Base-by-base conservation (phyloP, 2,797 vertebrate genomes). In the Stomatorhinus walkeri region DNA sequence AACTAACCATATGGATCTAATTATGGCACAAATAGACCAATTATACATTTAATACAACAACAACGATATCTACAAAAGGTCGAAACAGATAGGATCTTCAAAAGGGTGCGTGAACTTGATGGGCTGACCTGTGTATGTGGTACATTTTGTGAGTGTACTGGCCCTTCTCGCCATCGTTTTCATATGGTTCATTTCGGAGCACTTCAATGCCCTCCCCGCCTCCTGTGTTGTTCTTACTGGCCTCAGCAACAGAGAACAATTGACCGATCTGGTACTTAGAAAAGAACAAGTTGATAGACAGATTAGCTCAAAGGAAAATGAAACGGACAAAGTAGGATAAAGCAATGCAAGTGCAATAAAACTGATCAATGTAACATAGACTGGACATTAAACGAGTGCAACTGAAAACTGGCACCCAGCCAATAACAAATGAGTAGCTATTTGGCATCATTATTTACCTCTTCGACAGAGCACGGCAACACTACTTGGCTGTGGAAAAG, bases 141-240 rank as follows among this genome's bases (percentile, higher is more conserved):
- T 92, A 93, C 88, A 94, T 93, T 91, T 95, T 94, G 90, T 93
- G 94, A 64, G 93, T 93, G 89, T 92, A 94, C 89, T 94, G 93
- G 7, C 93, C 93, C 89, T 91, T 90, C 89, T 94, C 92, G 0
- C 92, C 92, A 2, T 92, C 92, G n/a, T 92, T 92, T 64, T 94
- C 90, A 0, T 94, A 95, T 0, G 94, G 94, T 89, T 95, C 94
- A 84, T 92, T 94, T 85, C 88, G 91, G 22, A 94, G 92, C 7
- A 94, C 93, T 87, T 94, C 93, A 1, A 94, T 92, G 5, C 94
- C 95, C 68, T 95, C 95, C 1, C 95, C 95, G 0, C 92, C 93
- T 43, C 94, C 93, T 0, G 92, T 93, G 89, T 93, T 94, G 88
- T 93, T 92, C 89, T 94, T 93, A 90, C 93, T 95, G 87, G 93